Percentiles rank a stretch among this genome's conserved stretches.
Conservation (phyloP, 2,888 invertebrate genomes). For the Meliscaeva auricollis region DNA sequence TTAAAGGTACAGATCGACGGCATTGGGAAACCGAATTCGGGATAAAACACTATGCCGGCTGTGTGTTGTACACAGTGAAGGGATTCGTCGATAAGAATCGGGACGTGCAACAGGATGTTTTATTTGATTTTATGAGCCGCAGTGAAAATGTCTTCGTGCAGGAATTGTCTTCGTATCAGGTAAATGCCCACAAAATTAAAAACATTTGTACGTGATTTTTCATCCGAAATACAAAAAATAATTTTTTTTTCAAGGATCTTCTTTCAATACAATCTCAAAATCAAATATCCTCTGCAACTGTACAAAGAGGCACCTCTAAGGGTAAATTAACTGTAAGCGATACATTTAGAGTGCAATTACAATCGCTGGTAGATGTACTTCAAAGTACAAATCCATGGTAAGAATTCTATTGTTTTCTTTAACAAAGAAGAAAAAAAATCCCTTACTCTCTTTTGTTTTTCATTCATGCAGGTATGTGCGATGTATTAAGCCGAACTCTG, state of each 20-base stretch:
- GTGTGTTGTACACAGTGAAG: constrained; percentile 91
- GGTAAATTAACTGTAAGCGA: constrained; percentile 96
- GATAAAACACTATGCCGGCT: constrained; percentile 94
- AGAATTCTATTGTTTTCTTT: constrained; percentile 75
- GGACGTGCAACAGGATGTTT: constrained; percentile 96
- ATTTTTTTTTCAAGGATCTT: constrained; percentile 84
- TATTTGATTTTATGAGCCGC: constrained; percentile 94
- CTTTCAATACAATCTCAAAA: constrained; percentile 80
- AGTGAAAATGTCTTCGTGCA: constrained; percentile 93
- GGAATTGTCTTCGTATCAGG: constrained; percentile 89
- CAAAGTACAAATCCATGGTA: constrained; percentile 96
- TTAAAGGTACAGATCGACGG: constrained; percentile 93
- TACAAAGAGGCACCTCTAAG: constrained; percentile 93
- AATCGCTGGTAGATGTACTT: constrained; percentile 94
- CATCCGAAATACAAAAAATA: constrained; percentile 16
- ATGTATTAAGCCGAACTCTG: constrained; percentile 96
- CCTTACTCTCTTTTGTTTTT: not conserved
- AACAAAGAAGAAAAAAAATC: not conserved
- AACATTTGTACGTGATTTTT: constrained; percentile 26
- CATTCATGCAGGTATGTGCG: constrained; percentile 89
- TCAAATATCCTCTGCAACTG: constrained; percentile 85
- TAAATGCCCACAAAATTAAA: constrained; percentile 79
- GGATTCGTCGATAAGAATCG: constrained; percentile 97
- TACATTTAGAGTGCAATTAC: constrained; percentile 94
- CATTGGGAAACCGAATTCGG: constrained; percentile 97